Base-by-base conservation (phyloP, 2,113 vertebrate genomes). In the Melanostigma gelatinosum region DNA sequence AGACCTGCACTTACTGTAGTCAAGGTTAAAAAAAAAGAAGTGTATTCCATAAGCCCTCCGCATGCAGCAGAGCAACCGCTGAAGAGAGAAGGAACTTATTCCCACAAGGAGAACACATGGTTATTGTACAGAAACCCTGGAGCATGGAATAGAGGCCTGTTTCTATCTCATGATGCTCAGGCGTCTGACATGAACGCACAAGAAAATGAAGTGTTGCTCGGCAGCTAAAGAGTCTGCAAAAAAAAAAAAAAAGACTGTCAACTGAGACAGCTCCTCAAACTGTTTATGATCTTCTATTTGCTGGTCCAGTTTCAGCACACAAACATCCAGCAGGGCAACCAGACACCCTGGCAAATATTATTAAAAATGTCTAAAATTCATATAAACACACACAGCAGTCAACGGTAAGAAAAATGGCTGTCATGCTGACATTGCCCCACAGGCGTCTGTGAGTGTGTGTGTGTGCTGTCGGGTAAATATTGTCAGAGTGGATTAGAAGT, bases 401-500 rank as follows among this genome's bases (percentile, higher is more conserved):
- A 55, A 69, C 42, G 12, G 16, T 32, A 70, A 72, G 40, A 72
- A 58, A 44, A 58, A 40, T 29, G 57, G 29, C 57, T 66, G 75
- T 68, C 42, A 74, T 27, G 36, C 44, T 60, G 71, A 70, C 65
- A 75, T 6, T 79, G 75, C 48, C 64, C 72, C 36, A 50, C 48
- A 82, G 68, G 76, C 29, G 6, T 27, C 8, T 60, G 42, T 68
- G 73, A 73, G 20, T 75, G 1, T 76, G 50, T 77, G 64, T 72
- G 64, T 82, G 67, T 80, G 69, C 64, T 65, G 73, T 77, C n/a
- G 52, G 64, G 82, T 81, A 89, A 92, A 91, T 89, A 90, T 86
- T 90, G 78, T 86, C 86, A 82, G 40, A 85, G 44, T 70, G 85
- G 79, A 92, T 91, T 77, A 87, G 71, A 89, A 58, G 86, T 62